Percentiles rank a stretch among this genome's conserved stretches.
These are phyloP conservation scores for Otis tarda DNA, from an alignment of 2,113 vertebrate species.

Conservation along the genomic window DNA sequence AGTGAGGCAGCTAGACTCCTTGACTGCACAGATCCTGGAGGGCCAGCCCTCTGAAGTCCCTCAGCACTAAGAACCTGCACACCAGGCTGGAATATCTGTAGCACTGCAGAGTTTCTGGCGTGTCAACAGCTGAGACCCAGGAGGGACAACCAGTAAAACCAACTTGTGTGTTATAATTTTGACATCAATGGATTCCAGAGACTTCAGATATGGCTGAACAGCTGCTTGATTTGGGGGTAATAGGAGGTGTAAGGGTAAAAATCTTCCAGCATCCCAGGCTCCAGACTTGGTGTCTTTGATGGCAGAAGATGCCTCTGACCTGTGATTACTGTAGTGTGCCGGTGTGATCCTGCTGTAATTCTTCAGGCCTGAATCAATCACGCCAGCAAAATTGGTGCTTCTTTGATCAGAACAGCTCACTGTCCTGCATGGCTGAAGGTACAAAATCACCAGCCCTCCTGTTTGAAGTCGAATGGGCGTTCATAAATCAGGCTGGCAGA, in stretches of 20 bases:
- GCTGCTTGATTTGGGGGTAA: background rate
- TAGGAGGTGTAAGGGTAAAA: background rate
- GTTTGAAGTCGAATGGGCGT: background rate
- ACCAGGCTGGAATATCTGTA: background rate
- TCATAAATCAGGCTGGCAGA: slow-evolving; percentile 66
- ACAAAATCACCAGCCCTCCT: slow-evolving; percentile 37
- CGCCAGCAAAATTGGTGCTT: background rate
- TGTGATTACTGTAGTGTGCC: background rate
- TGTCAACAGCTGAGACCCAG: background rate
- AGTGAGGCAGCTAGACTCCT: background rate
- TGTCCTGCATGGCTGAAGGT: slow-evolving; percentile 54
- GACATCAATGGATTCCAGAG: background rate
- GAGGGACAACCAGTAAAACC: background rate
- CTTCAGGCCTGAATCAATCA: slow-evolving; percentile 51
- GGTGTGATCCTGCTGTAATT: background rate
- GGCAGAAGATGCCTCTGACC: background rate
- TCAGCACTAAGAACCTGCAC: background rate
- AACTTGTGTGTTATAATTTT: background rate
- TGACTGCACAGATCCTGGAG: background rate
- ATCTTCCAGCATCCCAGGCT: background rate
- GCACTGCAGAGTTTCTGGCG: background rate
- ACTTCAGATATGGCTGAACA: background rate
- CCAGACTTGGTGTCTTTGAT: background rate
- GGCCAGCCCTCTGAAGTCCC: background rate
- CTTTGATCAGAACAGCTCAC: slow-evolving; percentile 43